Evolutionary conservation across 2,888 invertebrate genomes (phyloP).

Genomic region (Brenthis daphne): DNA sequence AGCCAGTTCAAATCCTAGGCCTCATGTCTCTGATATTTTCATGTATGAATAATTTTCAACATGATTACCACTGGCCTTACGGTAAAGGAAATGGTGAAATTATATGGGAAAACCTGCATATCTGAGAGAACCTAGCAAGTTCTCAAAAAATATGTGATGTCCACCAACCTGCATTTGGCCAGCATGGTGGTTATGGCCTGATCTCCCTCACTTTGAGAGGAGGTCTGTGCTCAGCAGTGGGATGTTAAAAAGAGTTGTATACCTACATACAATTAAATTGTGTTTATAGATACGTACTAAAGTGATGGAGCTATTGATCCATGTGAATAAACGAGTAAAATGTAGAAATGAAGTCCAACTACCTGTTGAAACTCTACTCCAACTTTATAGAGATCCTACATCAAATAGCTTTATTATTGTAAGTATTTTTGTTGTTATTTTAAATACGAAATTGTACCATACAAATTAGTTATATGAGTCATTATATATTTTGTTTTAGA

Average conservation of each 20-base stretch:
- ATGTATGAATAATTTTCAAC: too few relatives aligned
- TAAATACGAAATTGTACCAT: not conserved
- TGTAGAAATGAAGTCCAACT: conserved; percentile 91
- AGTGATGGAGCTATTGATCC: conserved; percentile 96
- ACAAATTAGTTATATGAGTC: not conserved
- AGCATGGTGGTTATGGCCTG: too few relatives aligned
- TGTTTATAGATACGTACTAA: conserved; percentile 81
- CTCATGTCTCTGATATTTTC: too few relatives aligned
- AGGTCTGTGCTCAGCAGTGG: too few relatives aligned
- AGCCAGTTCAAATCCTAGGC: too few relatives aligned
- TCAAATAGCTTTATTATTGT: conserved; percentile 91
- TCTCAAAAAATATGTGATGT: too few relatives aligned
- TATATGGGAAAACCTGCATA: too few relatives aligned
- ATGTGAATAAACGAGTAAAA: conserved; percentile 94
- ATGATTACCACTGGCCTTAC: too few relatives aligned
- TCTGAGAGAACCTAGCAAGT: too few relatives aligned
- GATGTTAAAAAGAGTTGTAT: not conserved
- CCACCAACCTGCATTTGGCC: too few relatives aligned
- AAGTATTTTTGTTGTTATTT: conserved; percentile 55
- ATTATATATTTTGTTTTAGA: conserved; percentile 77
- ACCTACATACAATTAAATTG: not conserved
- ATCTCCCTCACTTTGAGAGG: too few relatives aligned
- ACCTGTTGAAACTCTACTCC: conserved; percentile 91
- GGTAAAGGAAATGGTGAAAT: too few relatives aligned
- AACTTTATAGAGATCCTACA: conserved; percentile 89